Base-by-base conservation (phyloP, 2,113 vertebrate species). In the Zosterops japonicus region DNA sequence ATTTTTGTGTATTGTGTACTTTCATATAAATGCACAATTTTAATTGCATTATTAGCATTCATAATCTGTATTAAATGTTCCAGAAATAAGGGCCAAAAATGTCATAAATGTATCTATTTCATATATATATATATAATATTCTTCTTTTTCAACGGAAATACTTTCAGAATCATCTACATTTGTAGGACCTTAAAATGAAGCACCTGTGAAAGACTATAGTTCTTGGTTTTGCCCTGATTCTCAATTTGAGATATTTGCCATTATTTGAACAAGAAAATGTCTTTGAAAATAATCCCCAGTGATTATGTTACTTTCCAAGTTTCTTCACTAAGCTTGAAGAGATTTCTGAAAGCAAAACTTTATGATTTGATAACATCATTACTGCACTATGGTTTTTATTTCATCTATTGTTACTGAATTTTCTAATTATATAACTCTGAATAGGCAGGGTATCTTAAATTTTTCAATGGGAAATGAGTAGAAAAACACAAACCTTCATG, bases 371-470 rank as follows among this genome's bases (percentile, higher is more conserved):
- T 87, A 94, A 68, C 63, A 87, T 75, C 70, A 52, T 94, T 91
- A 70, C 36, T 35, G 27, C 59, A 90, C 64, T 84, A 79, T 83
- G 31, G 46, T 24, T 87, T 91, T 89, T 87, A 87, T 93, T 87
- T 90, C 47, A 83, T 92, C 69, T 87, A 11, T 57, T 11, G 7
- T 84, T 94, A 77, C 44, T 74, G 79, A 95, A 92, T 97, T 93
- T 70, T 49, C 72, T 95, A 97, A 94, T 87, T 67, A 74, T 94
- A 47, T 39, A 83, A 77, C 44, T 87, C 83, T 96, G 93, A 96
- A 96, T 93, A 87, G 83, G 36, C 19, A 89, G 28, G 75, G 56
- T 72, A 75, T 75, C 49, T 88, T 90, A 88, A 94, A 78, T 75
- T 79, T 85, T 86, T 91, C 75, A 79, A 5, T 68, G 53, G 22